Base-by-base conservation (phyloP, 2,888 invertebrate species). In the Steinernema scapterisci region DNA sequence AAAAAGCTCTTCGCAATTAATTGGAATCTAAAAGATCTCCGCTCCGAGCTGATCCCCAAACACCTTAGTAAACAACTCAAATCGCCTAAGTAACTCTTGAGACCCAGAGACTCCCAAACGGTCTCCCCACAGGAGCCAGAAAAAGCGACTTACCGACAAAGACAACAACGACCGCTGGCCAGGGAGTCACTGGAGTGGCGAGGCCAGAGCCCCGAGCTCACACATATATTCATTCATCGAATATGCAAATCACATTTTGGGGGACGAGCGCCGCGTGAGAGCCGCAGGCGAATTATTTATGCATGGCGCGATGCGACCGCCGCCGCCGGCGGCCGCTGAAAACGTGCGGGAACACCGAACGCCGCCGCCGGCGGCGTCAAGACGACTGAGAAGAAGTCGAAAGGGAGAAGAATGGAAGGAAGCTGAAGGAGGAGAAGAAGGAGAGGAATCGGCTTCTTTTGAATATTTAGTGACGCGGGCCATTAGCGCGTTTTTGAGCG, bases 211-310 rank as follows among this genome's bases (percentile, higher is more conserved):
- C 9, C 38, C 27, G 25, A 63, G 25, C 25, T 16, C 63, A 31
- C 63, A 63, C 63, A 63, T 63, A 63, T 63, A 63, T 63, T 63
- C 63, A 63, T 63, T 63, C 63, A 63, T 63, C 63, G 63, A 63
- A 63, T 63, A 63, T 63, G 63, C 63, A 63, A 63, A 63, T 63
- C 63, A 63, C 63, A 63, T 63, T 63, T 63, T 63, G 63, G 63
- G 31, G 63, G 63, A 16, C 63, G 63, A 63, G 63, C 63, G 63
- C 25, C 38, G 63, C 63, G 63, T 63, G 63, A 31, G 63, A 63
- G 63, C 63, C 63, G 63, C 63, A 63, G 63, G 63, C 63, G 63
- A 63, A 63, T 63, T 63, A 63, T 63, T 63, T 63, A 63, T 63
- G 63, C 63, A 63, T 63, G 63, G 63, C 63, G 63, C 63, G 31